Evolutionary conservation across 2,888 invertebrate genomes (phyloP).

Genomic region (Alitta virens): DNA sequence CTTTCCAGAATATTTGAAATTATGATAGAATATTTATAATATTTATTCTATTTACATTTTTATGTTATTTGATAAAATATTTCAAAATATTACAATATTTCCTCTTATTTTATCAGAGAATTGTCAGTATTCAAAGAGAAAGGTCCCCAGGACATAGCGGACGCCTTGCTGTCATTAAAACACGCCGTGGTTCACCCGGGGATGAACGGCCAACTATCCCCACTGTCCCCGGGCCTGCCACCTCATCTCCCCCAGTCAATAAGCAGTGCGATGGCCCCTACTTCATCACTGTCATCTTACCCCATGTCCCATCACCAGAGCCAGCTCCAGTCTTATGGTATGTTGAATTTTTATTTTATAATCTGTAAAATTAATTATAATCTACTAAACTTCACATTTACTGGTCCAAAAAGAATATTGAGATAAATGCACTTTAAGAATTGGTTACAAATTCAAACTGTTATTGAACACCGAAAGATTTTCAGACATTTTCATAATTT

Average conservation of each 20-base stretch:
- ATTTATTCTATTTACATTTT: background rate
- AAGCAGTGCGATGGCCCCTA: background rate
- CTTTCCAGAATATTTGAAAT: background rate
- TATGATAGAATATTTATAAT: background rate
- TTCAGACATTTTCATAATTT: no score
- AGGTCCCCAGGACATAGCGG: conserved; percentile 70
- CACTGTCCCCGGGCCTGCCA: conserved; percentile 44
- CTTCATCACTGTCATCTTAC: conserved; percentile 19
- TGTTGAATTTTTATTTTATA: background rate
- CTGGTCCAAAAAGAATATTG: no score
- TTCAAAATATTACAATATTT: no score
- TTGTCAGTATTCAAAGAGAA: conserved; percentile 51
- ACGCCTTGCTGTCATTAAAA: conserved; percentile 81
- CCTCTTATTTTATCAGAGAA: conserved; percentile 40
- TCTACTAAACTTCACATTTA: no score
- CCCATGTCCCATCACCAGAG: conserved; percentile 52
- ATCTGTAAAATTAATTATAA: no score
- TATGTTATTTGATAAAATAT: background rate
- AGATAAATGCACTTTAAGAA: no score
- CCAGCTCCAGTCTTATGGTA: background rate
- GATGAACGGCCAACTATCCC: conserved; percentile 12
- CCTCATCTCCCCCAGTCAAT: conserved; percentile 56
- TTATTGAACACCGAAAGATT: no score
- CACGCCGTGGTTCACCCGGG: conserved; percentile 81
- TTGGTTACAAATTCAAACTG: no score